Percentiles rank a stretch among this genome's conserved stretches.
phyloP scores from a whole-genome alignment of 2,113 vertebrate genomes.

The Ciconia boyciana region DNA sequence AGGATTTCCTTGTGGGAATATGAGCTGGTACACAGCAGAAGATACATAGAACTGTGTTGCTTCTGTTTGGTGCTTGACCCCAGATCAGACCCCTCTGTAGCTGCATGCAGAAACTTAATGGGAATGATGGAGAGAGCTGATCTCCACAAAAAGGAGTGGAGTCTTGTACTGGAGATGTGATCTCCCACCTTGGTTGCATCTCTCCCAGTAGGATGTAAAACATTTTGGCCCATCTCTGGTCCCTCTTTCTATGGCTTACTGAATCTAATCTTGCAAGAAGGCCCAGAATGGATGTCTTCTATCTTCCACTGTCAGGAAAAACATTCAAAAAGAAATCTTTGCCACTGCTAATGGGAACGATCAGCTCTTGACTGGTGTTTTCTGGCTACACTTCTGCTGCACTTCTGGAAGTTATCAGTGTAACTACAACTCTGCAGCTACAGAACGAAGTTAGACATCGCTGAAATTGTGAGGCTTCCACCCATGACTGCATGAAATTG shows the following conservation, averaged over 20 bases:
- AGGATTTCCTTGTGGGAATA: neutral
- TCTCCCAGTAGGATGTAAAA: neutral
- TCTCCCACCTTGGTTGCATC: neutral
- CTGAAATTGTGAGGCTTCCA: neutral
- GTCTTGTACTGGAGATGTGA: neutral
- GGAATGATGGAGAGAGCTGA: neutral
- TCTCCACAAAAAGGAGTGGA: neutral
- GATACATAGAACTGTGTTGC: neutral
- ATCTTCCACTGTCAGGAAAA: neutral
- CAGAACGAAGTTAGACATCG: neutral
- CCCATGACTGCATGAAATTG: accelerated
- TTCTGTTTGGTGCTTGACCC: neutral
- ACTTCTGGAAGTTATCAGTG: neutral
- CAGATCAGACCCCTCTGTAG: neutral
- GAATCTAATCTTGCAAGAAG: neutral
- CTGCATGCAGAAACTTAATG: neutral
- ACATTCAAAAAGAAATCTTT: neutral
- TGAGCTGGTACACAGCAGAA: neutral
- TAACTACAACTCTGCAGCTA: neutral
- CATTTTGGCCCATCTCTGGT: neutral
- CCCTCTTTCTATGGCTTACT: neutral
- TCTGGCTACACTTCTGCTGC: neutral
- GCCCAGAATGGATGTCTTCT: neutral
- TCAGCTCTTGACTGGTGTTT: neutral
- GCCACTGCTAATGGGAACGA: neutral